Conservation (phyloP, 2,113 vertebrate species). For the Centropus unirufus region DNA sequence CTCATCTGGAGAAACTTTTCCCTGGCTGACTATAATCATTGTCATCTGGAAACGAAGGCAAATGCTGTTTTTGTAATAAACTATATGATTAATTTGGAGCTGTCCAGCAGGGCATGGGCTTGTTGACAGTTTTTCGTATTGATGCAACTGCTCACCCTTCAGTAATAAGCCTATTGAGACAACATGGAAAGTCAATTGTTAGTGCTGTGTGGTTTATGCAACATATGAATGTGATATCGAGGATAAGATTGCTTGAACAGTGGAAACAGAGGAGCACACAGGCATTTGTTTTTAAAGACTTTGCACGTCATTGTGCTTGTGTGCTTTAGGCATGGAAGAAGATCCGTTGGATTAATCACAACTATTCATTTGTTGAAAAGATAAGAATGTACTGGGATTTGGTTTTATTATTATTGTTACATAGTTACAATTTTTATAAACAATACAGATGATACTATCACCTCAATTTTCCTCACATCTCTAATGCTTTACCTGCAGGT, state of each 20-base stretch:
- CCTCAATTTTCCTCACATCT: not conserved
- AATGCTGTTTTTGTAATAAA: slow-evolving; percentile 39
- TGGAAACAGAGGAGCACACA: not conserved
- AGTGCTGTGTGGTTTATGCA: not conserved
- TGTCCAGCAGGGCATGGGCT: slow-evolving; percentile 36
- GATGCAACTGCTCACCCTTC: not conserved
- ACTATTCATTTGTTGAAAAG: not conserved
- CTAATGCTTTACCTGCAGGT: not conserved
- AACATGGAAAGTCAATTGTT: not conserved
- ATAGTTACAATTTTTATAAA: not conserved
- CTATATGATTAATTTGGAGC: slow-evolving; percentile 54
- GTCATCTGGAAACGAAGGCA: slow-evolving; percentile 57
- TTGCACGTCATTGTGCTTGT: not conserved
- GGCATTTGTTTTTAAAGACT: not conserved
- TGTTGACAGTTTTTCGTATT: slow-evolving; percentile 10
- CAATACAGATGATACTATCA: not conserved
- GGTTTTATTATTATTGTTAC: not conserved
- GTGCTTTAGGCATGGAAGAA: not conserved
- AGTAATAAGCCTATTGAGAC: not conserved
- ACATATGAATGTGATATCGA: not conserved
- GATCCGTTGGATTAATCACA: not conserved
- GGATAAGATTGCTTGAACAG: not conserved
- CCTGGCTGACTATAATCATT: slow-evolving; percentile 48
- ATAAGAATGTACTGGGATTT: not conserved
- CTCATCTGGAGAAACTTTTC: slow-evolving; percentile 67